Conservation (phyloP, 2,888 invertebrate genomes). For the Poecilobothrus nobilitatus region DNA sequence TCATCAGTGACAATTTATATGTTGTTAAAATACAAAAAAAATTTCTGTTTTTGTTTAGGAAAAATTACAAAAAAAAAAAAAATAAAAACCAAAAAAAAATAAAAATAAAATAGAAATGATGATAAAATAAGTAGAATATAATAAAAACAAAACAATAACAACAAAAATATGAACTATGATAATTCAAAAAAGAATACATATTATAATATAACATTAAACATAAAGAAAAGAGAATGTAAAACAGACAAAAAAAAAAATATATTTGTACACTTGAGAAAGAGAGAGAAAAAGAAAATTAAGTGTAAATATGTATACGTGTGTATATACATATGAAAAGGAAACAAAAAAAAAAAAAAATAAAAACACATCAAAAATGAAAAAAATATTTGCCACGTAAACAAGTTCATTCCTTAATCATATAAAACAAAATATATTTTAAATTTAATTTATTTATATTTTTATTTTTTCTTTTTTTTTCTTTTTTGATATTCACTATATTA, state of each 20-base stretch:
- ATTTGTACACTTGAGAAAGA: no score
- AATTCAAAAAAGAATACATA: neutral
- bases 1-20: neutral
- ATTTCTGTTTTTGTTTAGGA: neutral
- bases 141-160: neutral
- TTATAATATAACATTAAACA: no score
- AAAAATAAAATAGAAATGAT: neutral
- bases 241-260: no score
- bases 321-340: no score
- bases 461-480: no score
- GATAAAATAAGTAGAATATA: neutral
- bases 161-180: neutral
- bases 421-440: no score
- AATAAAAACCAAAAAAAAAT: neutral
- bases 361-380: neutral
- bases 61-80: neutral
- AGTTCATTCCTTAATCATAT: neutral
- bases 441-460: no score
- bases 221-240: neutral
- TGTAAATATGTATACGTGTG: neutral
- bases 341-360: no score
- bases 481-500: no score
- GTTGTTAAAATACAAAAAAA: neutral
- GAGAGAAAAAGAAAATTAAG: neutral
- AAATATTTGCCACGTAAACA: neutral